These are phyloP conservation scores for Chironomus riparius DNA, from an alignment of 2,888 invertebrate species.

Conservation along the genomic window DNA sequence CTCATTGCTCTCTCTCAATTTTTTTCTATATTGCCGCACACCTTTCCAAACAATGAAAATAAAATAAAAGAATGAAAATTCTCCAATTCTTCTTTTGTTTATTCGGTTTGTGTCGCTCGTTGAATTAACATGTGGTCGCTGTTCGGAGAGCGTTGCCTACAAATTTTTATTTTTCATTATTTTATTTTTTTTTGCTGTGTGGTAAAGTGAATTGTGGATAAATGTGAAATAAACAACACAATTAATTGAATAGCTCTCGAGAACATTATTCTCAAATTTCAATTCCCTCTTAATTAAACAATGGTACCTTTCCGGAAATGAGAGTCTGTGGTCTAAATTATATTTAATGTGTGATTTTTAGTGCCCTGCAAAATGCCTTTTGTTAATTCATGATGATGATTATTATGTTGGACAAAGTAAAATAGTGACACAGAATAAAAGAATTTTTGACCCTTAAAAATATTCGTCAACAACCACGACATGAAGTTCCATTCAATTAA, in stretches of 20 bases:
- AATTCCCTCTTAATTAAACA: constrained; percentile 15
- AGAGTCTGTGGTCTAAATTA: neutral
- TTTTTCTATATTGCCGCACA: constrained; percentile 8
- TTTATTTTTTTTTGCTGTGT: neutral
- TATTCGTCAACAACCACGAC: neutral
- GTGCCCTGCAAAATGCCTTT: neutral
- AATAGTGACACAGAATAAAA: neutral
- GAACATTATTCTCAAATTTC: constrained; percentile 13
- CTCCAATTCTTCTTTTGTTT: constrained; percentile 26
- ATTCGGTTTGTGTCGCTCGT: constrained; percentile 25
- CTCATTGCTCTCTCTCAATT: constrained; percentile 17
- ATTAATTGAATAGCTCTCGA: neutral
- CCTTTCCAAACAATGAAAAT: constrained; percentile 17
- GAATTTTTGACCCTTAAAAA: neutral
- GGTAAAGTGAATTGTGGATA: neutral
- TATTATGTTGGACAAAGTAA: neutral
- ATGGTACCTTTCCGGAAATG: constrained; percentile 11
- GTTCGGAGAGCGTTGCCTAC: neutral
- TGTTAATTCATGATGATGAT: neutral
- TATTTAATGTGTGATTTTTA: neutral
- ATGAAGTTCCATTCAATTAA: neutral
- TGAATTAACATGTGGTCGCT: constrained; percentile 23
- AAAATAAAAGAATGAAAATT: neutral
- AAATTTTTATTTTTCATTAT: neutral
- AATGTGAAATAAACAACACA: neutral